Evolutionary conservation across 2,797 vertebrate genomes (phyloP), one percentile per base, ranked within the genome.

Genomic region (Molothrus ater): DNA sequence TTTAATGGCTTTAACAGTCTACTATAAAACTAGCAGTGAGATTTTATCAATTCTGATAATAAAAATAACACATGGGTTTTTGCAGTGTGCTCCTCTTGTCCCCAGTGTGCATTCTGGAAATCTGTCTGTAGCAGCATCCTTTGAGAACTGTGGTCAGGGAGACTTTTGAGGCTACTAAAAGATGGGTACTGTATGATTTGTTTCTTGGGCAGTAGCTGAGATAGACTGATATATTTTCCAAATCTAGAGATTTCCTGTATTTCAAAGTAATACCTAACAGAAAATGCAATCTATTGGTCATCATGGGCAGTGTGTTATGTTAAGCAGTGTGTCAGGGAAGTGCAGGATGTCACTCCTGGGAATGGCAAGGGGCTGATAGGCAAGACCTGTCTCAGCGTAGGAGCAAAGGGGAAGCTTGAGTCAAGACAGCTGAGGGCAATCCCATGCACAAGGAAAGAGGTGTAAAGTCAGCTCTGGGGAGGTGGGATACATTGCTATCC

Each of bases 1-100:
- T 88, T 88, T 78, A 81, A 84, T 81, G 60, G 36, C 48, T 92
- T 80, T 88, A 84, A 48, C 64, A 80, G 48, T n/a, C 56, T 81
- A 38, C 76, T 90, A 36, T 70, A 90, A 93, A 90, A 69, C 73
- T 66, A 93, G 53, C 31, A 42, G 68, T 60, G 64, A 88, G 71
- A 56, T 82, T 88, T 94, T 81, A 60, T 89, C 32, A 56, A 13
- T 93, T 88, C 48, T 76, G 51, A 50, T 88, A 80, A 82, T 87
- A 88, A 95, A 93, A 94, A 92, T 82, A 91, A 72, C 86, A 85
- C 51, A n/a, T 75, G 45, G 1, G 3, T 19, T 88, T 91, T 88
- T 68, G 51, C 34, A 50, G 32, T 48, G 18, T 69, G 45, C 66
- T 83, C 59, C 88, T 83, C 70, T 90, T 81, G 63, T 83, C 47